Evolutionary conservation across 2,888 invertebrate genomes (phyloP), one percentile per base, ranked within the genome.

Genomic region (Netelia virgata): DNA sequence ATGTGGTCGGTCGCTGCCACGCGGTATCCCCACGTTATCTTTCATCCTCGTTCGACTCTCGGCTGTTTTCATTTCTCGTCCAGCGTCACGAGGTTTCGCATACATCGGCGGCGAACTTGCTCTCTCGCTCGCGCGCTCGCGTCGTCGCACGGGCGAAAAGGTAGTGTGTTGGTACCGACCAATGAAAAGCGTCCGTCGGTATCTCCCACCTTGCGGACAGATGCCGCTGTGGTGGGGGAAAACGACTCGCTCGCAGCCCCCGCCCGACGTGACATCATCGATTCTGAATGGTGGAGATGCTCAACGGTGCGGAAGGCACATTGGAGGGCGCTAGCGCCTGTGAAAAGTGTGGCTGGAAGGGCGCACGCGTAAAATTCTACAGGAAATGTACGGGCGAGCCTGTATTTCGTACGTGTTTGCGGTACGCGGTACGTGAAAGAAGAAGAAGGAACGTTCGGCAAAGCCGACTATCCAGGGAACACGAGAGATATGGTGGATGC

Each of bases 231-330:
- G 5, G 63, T 41, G 84, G 89, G 84, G 89, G 89, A 89, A 55
- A 23, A 41, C 18, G 63, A 78, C 63, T 78, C 41, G 43, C 18
- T 61, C 61, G 28, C 10, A 73, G 78, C 88, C 89, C 88, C 86
- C 87, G 91, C 88, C 90, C 90, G 86, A 88, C 88, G 91, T 92
- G 90, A 91, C 91, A 91, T 92, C 93, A 93, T 93, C 93, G 93
- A 93, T 93, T 93, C 92, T 93, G 93, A 93, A 93, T 93, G 93
- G 92, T 92, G 92, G 90, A 91, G 90, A 91, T 93, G 93, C 91
- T 93, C 93, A 92, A 88, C 93, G 90, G 92, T 89, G 93, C 93
- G 93, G 93, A 93, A 93, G 91, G 89, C 91, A 91, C 93, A 91
- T 91, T 92, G 91, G 93, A 92, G 93, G 93, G 93, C 92, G 93